Evolutionary conservation across 2,113 vertebrate genomes (phyloP), one percentile per base, ranked within the genome.

Genomic region (Amblyopsis rosae): DNA sequence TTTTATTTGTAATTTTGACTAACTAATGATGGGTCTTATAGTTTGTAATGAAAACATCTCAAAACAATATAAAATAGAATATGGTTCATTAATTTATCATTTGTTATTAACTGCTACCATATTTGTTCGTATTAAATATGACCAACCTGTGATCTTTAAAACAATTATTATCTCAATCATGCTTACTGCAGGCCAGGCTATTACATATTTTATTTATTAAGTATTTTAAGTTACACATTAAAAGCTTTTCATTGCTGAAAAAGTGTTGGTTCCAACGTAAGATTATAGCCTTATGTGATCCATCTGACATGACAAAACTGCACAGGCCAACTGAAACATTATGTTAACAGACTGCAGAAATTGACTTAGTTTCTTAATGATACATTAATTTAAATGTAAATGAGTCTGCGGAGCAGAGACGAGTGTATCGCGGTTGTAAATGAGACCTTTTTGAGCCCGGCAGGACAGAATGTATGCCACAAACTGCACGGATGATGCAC

Each of bases 371-470:
- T 94, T 93, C 93, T 92, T 87, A 85, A 92, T 95, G 94, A 96
- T 96, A 26, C 26, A 19, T 26, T 26, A 96, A 97, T 98, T 96
- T 97, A 95, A 93, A 97, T 98, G 95, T 94, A 97, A 98, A 98
- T 97, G 87, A 95, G 94, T 92, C 91, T 72, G 73, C 94, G 94
- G 94, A 89, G 71, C 67, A 55, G 62, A 73, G 68, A 50, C 53
- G 76, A 93, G 89, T 92, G 91, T 90, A 89, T 92, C 91, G 79
- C 73, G 84, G 89, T 94, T 95, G 96, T 88, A 93, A 95, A 95
- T 94, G 88, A 93, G 86, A 77, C 87, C 90, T 88, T 90, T 94
- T 90, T 91, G 89, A 79, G 85, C 89, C 94, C 92, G 93, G 91
- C 92, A 82, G 83, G 90, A 92, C 84, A 84, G 74, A 76, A 78